Conservation (phyloP, 2,113 vertebrate genomes). For the Siphamia tubifer region DNA sequence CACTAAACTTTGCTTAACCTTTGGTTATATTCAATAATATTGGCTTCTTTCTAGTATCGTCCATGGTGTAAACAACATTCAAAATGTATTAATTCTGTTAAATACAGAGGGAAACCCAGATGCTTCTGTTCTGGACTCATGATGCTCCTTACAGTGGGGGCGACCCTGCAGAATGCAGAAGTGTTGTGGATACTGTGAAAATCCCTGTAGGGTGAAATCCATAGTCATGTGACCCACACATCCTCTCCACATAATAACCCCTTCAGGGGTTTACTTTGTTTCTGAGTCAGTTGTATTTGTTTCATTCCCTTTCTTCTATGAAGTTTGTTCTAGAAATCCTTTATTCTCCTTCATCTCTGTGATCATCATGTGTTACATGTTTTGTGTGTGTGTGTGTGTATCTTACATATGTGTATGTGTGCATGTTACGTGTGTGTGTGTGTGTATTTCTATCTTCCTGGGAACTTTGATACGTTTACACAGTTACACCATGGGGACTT, state of each 20-base stretch:
- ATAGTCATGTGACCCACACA: not conserved
- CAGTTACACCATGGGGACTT: too few species aligned
- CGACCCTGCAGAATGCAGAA: not conserved
- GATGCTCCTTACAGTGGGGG: not conserved
- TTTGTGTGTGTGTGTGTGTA: too few species aligned
- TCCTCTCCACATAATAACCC: not conserved
- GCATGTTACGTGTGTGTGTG: not conserved
- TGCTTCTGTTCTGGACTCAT: not conserved
- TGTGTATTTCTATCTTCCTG: too few species aligned
- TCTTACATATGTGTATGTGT: not conserved
- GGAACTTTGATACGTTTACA: too few species aligned
- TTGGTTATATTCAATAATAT: too few species aligned
- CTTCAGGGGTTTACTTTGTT: constrained; percentile 23
- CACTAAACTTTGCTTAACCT: too few species aligned
- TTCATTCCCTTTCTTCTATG: not conserved
- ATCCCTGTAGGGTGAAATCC: not conserved
- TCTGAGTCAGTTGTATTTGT: constrained; percentile 12
- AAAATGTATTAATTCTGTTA: not conserved
- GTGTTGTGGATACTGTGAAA: not conserved
- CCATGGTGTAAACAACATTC: too few species aligned
- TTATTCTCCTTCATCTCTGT: not conserved
- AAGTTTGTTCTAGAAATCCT: not conserved
- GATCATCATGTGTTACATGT: too few species aligned
- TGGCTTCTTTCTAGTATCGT: too few species aligned
- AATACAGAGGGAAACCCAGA: not conserved